Conservation (phyloP, 2,797 vertebrate species). For the Toxotes lorentzi region DNA sequence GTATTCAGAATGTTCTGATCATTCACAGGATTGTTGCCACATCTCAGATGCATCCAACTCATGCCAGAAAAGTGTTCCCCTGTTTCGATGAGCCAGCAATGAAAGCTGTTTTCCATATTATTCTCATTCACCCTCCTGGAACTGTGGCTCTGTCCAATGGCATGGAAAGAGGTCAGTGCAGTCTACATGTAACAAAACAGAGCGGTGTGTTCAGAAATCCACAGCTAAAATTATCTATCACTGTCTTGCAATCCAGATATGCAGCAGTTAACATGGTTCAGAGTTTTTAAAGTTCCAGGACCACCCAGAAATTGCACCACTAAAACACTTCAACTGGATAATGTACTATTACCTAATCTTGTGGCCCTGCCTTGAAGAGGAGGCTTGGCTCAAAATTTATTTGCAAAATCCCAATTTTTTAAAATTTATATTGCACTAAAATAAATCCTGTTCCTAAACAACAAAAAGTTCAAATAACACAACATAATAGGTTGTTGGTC, state of each 20-base stretch:
- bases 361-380: no score
- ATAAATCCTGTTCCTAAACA: no score
- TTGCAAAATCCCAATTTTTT: no score
- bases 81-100: constrained; percentile 93
- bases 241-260: neutral
- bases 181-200: neutral
- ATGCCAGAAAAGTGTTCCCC: constrained; percentile 92
- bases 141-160: constrained; percentile 89
- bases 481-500: no score
- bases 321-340: no score
- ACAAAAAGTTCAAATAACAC: no score
- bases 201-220: no score
- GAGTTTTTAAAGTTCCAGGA: no score
- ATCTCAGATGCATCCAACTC: constrained; percentile 92
- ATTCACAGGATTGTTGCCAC: constrained; percentile 89
- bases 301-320: no score
- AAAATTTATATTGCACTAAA: no score
- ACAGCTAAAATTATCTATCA: neutral
- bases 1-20: neutral
- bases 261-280: neutral
- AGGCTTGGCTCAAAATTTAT: no score
- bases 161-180: constrained; percentile 79
- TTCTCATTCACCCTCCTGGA: constrained; percentile 78
- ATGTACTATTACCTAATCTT: no score
- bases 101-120: constrained; percentile 90